Evolutionary conservation across 2,113 vertebrate genomes (phyloP).

Genomic region (Nothocercus nigrocapillus): DNA sequence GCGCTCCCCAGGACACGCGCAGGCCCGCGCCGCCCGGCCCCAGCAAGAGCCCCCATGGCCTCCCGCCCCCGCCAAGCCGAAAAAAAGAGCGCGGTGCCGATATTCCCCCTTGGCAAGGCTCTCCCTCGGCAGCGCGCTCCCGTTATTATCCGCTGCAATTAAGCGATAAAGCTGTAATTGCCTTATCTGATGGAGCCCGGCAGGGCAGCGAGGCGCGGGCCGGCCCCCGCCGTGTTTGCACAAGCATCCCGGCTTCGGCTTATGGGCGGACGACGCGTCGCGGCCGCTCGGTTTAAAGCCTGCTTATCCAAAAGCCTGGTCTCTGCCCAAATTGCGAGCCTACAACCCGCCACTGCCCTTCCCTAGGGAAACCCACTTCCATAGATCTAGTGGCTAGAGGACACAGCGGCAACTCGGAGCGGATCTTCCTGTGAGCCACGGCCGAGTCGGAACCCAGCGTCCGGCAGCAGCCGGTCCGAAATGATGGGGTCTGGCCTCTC

Average conservation of each 20-base stretch:
- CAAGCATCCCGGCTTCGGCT: not conserved
- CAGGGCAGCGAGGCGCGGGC: not conserved
- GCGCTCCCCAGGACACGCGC: not conserved
- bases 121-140: not conserved
- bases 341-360: too few species aligned
- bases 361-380: too few species aligned
- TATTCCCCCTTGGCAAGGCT: not conserved
- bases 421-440: too few species aligned
- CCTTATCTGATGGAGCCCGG: not conserved
- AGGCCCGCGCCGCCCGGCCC: not conserved
- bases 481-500: not conserved
- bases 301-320: not conserved
- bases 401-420: too few species aligned
- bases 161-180: constrained; percentile 7
- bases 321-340: not conserved
- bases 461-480: too few species aligned
- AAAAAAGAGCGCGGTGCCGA: fast-evolving
- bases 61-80: fast-evolving
- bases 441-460: too few species aligned
- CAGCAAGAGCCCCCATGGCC: not conserved
- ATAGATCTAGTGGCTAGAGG: too few species aligned
- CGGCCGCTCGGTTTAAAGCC: not conserved
- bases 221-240: not conserved
- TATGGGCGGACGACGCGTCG: fast-evolving
- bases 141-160: not conserved